Base-by-base conservation (phyloP, 2,113 vertebrate genomes). In the Saiga tatarica region DNA sequence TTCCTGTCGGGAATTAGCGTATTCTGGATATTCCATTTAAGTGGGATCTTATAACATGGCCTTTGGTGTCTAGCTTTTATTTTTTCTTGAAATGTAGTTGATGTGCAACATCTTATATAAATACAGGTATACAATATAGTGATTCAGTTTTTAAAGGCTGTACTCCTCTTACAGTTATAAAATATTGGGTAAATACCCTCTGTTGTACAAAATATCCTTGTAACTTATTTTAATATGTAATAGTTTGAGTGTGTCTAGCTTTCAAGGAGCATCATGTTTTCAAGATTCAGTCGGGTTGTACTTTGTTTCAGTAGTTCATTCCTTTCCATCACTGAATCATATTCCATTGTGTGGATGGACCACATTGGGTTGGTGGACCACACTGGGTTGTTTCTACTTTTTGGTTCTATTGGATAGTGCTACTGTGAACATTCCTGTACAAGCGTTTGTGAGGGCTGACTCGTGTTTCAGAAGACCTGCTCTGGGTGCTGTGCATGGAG, bases 221-320 rank as follows among this genome's bases (percentile, higher is more conserved):
- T 45, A 15, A 33, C 19, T 82, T 13, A 52, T 4, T 82, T n/a
- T 23, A 21, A 28, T 14, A 3, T 1, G 1, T 33, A 4, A 13
- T 2, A 21, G 47, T 52, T 21, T 33, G 78, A 11, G 15, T n/a
- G 25, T 82, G 7, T 23, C 57, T 15, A 5, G 6, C 50, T 57
- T 55, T 59, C 39, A 15, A 12, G 33, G 33, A 36, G 23, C 30
- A 4, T 14, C 7, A 4, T 11, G 23, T 25, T 62, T 64, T 25
- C 64, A 25, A 1, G 59, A 25, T 26, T 17, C 12, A 39, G 60
- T 13, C 33, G 2, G 1, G 33, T 30, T 12, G 53, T 6, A 0
- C 45, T 26, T 15, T 2, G 10, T n/a, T 6, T 33, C 45, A 6
- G 28, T 33, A 6, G 36, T 62, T 55, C 6, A 7, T 50, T 82